Evolutionary conservation across 2,797 vertebrate species (phyloP).

Genomic region (Sciurus vulgaris): DNA sequence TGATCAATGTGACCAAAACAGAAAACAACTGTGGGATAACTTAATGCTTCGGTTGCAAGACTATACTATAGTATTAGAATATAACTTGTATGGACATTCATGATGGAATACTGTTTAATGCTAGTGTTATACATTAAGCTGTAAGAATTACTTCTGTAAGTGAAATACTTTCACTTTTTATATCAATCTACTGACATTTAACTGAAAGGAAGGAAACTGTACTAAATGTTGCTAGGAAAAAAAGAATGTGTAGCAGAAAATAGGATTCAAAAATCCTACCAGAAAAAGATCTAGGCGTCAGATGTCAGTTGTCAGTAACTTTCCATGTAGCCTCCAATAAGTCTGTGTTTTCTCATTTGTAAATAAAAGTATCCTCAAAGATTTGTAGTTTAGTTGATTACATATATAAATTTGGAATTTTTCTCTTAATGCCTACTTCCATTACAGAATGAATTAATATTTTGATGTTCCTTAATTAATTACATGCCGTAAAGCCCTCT

Average conservation of each 20-base stretch:
- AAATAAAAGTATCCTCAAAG: conserved; percentile 13
- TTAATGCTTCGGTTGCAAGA: not conserved
- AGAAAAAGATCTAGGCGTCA: not conserved
- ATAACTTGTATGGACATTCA: not conserved
- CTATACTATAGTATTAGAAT: not conserved
- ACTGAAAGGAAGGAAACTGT: conserved; percentile 25
- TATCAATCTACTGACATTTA: not conserved
- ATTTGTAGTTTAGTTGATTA: conserved; percentile 31
- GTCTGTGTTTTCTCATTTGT: not conserved
- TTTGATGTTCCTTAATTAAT: conserved; percentile 40
- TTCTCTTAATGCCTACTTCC: conserved; percentile 1
- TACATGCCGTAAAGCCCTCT: not conserved
- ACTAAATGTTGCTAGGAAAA: not conserved
- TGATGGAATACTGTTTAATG: not conserved
- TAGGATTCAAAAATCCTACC: not conserved
- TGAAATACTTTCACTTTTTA: conserved; percentile 40
- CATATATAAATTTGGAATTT: conserved; percentile 7
- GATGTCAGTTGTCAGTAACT: not conserved
- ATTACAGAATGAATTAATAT: not conserved
- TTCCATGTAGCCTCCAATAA: not conserved
- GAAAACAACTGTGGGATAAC: not conserved
- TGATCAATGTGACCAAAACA: conserved; percentile 26
- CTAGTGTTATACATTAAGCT: not conserved
- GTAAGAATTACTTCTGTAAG: not conserved
- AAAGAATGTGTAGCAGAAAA: not conserved